Base-by-base conservation (phyloP, 2,888 invertebrate genomes). In the Scotopteryx bipunctaria region DNA sequence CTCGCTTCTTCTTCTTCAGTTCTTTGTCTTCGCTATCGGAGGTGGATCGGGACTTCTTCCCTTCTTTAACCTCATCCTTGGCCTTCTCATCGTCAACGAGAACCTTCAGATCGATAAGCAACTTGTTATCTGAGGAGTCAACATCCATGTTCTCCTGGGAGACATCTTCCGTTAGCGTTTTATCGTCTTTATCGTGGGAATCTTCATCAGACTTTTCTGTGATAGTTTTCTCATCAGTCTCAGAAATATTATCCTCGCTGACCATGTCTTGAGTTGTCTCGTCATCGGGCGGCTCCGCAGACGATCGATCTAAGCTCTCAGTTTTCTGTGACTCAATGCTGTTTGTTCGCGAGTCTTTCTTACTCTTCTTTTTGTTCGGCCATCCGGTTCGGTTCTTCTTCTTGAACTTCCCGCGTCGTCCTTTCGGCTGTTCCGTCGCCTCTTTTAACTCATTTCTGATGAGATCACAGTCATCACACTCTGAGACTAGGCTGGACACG, bases 361-460 rank as follows among this genome's bases (percentile, higher is more conserved):
- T 88, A 6, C 66, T 69, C 67, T 81, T 90, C 71, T 76, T 91
- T 69, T 92, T 91, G 74, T 86, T 90, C 0, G 96, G 96, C 96
- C 96, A 96, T 5, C 96, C 96, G 0, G 96, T 96, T 55, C 93
- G 91, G 78, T 96, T 96, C 77, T 94, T 94, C 82, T 94, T 93
- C 76, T 93, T 92, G 71, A 93, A 93, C 58, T 91, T 91, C 42
- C 92, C 91, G 6, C 86, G 79, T 9, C 74, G 70, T 64, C 83
- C 67, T 65, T 81, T 61, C 65, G 79, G 63, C 60, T 78, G 63
- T 32, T 70, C 71, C 8, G 67, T 64, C 1, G 73, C 74, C 32
- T 76, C 77, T 21, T 73, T 71, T 19, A 87, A 77, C 62, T 90
- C 84, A 52, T 86, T 78, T 19, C 84, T 73, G 55, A 91, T 83